Evolutionary conservation across 2,888 invertebrate genomes (phyloP).

Genomic region (Brachycybe producta): DNA sequence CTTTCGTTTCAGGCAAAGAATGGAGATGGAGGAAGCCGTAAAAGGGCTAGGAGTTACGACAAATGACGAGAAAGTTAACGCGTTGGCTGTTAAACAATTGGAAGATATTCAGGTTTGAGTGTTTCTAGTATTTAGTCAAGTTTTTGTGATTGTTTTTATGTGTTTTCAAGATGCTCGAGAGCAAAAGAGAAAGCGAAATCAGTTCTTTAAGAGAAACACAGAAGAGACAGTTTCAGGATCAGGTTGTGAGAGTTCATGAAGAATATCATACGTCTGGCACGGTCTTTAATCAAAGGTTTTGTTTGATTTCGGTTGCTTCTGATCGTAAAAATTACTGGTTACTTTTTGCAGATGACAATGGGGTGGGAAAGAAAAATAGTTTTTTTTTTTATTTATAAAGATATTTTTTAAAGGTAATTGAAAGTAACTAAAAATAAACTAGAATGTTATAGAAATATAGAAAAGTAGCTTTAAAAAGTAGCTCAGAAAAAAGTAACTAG

Average conservation of each 20-base stretch:
- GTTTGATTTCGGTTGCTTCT: too few relatives aligned
- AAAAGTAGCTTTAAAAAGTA: too few relatives aligned
- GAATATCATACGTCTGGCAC: constrained; percentile 50
- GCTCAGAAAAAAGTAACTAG: too few relatives aligned
- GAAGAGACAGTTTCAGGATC: constrained; percentile 70
- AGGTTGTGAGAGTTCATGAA: constrained; percentile 70
- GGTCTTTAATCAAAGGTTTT: too few relatives aligned
- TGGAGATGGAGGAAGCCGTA: constrained; percentile 78
- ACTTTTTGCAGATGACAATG: too few relatives aligned
- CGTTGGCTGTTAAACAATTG: constrained; percentile 55
- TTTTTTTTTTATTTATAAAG: neutral
- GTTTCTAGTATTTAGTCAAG: neutral
- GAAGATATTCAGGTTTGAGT: constrained; percentile 37
- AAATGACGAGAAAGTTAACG: constrained; percentile 73
- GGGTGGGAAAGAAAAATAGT: too few relatives aligned
- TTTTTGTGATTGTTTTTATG: neutral
- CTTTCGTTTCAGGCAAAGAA: constrained; percentile 50
- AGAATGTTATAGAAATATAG: too few relatives aligned
- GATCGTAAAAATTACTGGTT: too few relatives aligned
- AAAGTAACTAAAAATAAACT: too few relatives aligned
- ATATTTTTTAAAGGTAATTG: neutral
- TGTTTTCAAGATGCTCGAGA: constrained; percentile 62
- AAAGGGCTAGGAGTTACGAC: constrained; percentile 60
- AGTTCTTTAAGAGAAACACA: constrained; percentile 74
- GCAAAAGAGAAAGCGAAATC: constrained; percentile 61